Evolutionary conservation across 1,140 invertebrate genomes (phyloP), one percentile per base, ranked within the genome.

Genomic region (Aleiodes sp.): DNA sequence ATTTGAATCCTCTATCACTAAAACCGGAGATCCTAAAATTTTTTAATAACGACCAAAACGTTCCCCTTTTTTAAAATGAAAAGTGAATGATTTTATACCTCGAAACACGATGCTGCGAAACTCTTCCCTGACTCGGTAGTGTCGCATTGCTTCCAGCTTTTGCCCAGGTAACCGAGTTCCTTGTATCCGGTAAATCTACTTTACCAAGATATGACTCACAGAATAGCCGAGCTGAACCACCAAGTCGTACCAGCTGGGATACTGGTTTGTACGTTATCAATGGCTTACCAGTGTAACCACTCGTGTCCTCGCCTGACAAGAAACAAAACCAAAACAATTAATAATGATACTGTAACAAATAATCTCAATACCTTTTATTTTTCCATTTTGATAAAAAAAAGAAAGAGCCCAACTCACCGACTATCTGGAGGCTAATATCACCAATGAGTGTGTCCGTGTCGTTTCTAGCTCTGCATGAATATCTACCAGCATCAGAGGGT

Each of bases 201-300:
- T 90, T 87, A 88, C 92, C 92, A 52, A 92, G 88, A 78, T 93
- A 92, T 65, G 91, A 92, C 83, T 93, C 92, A 82, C 92, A 93
- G 83, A 91, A 93, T 24, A 93, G 83, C 70, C 92, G 86, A 9
- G 90, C 85, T 8, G 86, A 81, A 57, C 87, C 87, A 6, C 90
- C 91, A 39, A 90, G 81, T 39, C 78, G 76, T 9, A 86, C 86
- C 66, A 85, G 77, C 65, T 87, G 84, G 19, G 84, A 82, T 9
- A 78, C 77, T 8, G 86, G 86, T 56, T 72, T 77, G 60, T 87
- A 88, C n/a, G 86, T 88, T 0, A 85, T 80, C 65, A 87, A 69
- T 26, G 87, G 87, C 29, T 78, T 80, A 10, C 86, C 87, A n/a
- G 80, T 85, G 75, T 88, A 88, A 29, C 82, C 78, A 21, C 74